Percentiles rank a stretch among this genome's conserved stretches.
phyloP scores from a whole-genome alignment of 2,888 invertebrate genomes.

The Eubasilissa splendida region DNA sequence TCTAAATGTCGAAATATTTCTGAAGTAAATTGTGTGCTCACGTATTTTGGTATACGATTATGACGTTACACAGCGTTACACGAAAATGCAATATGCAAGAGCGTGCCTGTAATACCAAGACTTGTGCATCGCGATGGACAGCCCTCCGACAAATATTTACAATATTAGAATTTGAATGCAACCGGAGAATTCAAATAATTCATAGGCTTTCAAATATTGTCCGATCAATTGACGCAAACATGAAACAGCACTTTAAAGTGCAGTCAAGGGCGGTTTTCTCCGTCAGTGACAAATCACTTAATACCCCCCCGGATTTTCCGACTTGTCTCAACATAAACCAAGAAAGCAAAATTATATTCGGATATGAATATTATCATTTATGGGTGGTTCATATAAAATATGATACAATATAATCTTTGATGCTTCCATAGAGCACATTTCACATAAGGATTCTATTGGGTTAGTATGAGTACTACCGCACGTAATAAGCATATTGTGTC shows the following conservation, averaged over 20 bases:
- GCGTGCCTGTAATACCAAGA: slow-evolving; percentile 7
- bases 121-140: slow-evolving; percentile 29
- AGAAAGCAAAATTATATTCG: too few species aligned
- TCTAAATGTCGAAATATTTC: neutral
- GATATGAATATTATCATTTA: too few species aligned
- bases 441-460: too few species aligned
- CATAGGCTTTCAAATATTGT: slow-evolving; percentile 36
- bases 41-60: slow-evolving; percentile 4
- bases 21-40: slow-evolving; percentile 3
- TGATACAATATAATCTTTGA: too few species aligned
- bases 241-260: slow-evolving; percentile 50
- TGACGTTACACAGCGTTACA: neutral
- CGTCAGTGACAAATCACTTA: slow-evolving; percentile 36
- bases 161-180: slow-evolving; percentile 52
- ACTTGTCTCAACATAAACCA: neutral
- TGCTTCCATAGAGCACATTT: too few species aligned
- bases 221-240: slow-evolving; percentile 50
- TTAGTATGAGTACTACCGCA: too few species aligned
- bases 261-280: slow-evolving; percentile 7
- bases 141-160: slow-evolving; percentile 45
- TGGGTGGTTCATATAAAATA: too few species aligned
- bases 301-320: slow-evolving; percentile 7
- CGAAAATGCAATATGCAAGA: slow-evolving; percentile 35
- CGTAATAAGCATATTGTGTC: too few species aligned
- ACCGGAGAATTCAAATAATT: slow-evolving; percentile 46